Evolutionary conservation across 1,140 invertebrate genomes (phyloP).

Genomic region (Penaeus indicus): DNA sequence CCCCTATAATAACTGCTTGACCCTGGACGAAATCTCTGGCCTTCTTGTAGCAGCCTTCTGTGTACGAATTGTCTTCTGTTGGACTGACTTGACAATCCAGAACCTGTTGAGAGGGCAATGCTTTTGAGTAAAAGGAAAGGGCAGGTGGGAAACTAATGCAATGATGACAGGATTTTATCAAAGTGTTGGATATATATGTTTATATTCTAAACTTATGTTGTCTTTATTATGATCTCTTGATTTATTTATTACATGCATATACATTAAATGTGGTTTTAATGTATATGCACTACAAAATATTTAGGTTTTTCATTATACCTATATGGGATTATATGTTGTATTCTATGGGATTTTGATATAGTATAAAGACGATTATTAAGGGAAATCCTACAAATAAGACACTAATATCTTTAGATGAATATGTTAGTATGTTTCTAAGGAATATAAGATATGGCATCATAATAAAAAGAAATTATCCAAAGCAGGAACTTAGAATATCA

Average conservation of each 20-base stretch:
- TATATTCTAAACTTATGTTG: background rate
- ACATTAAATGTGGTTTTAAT: no score
- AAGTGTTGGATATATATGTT: background rate
- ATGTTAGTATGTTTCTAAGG: no score
- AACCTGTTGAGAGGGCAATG: background rate
- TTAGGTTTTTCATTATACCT: no score
- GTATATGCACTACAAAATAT: no score
- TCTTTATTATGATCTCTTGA: background rate
- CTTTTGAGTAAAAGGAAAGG: background rate
- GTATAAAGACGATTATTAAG: no score
- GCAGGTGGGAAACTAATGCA: background rate
- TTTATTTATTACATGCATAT: no score
- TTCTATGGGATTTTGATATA: no score
- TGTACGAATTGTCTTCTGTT: constrained; percentile 78
- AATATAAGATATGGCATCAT: no score
- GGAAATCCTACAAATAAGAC: no score
- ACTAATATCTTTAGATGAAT: no score
- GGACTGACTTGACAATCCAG: constrained; percentile 59
- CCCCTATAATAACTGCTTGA: constrained; percentile 84
- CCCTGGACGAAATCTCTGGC: constrained; percentile 80
- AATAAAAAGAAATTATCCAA: no score
- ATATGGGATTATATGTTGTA: no score
- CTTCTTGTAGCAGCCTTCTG: constrained; percentile 80
- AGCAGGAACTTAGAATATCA: background rate
- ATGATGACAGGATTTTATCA: background rate